Conservation (phyloP, 1,140 invertebrate genomes). For the Apis dorsata region DNA sequence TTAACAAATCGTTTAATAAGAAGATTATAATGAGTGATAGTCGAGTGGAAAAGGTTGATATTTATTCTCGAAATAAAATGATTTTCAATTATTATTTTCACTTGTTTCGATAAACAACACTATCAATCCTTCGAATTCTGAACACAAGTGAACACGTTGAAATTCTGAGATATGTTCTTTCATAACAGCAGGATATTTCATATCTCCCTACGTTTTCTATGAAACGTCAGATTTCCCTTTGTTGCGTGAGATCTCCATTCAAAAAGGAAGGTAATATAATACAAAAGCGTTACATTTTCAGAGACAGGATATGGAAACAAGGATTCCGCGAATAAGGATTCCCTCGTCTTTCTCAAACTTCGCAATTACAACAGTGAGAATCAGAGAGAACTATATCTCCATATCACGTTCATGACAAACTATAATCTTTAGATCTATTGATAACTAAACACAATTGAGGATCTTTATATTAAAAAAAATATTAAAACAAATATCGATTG, state of each 20-base stretch:
- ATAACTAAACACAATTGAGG: no score
- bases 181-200: constrained; percentile 23
- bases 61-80: not conserved
- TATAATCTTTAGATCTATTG: no score
- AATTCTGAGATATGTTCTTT: constrained; percentile 29
- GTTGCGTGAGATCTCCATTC: constrained; percentile 5
- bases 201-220: not conserved
- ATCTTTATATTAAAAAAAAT: no score
- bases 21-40: not conserved
- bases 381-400: no score
- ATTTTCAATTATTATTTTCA: constrained; percentile 1
- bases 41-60: not conserved
- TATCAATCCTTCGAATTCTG: not conserved
- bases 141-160: not conserved
- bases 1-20: no score
- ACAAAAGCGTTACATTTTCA: constrained; percentile 18
- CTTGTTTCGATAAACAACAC: not conserved
- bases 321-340: not conserved
- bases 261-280: constrained; percentile 28
- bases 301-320: not conserved
- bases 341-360: not conserved
- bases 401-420: no score
- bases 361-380: not conserved
- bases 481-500: no score
- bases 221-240: constrained; percentile 31